Base-by-base conservation (phyloP, 2,797 vertebrate species). In the Falco peregrinus region DNA sequence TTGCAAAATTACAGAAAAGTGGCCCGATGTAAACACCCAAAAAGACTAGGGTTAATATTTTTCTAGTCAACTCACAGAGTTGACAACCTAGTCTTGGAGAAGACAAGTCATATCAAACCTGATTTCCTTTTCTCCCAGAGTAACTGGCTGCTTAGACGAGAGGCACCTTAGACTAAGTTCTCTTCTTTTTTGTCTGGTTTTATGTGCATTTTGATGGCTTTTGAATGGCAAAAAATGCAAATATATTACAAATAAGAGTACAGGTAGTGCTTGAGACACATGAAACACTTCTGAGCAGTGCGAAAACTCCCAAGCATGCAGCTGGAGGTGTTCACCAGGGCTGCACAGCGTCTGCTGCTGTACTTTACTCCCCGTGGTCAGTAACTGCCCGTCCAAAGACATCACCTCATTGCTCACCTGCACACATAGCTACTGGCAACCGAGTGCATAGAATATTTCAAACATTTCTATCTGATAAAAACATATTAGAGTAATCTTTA, bases 231-330 rank as follows among this genome's bases (percentile, higher is more conserved):
- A 70, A 75, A 82, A 87, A 39, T 17, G 16, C 21, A 76, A 81
- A 41, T 41, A 35, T 16, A 39, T 39, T 35, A 56, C 11, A 75
- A 47, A 20, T 60, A 21, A 79, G 64, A 84, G 19, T 45, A 56
- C 21, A 20, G 2, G 26, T n/a, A 48, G 29, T 45, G 21, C 24
- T 50, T 45, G 78, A 78, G 54, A 64, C 37, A 73, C 43, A 56
- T 59, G 35, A 75, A 70, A 70, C 31, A 45, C 57, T 76, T 84
- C 25, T 51, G 43, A 56, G 82, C 0, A 1, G 26, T 45, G 43
- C 0, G 5, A 43, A 79, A 79, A 33, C 7, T 65, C 79, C 63
- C 4, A 1, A 18, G 28, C 1, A 0, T 28, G 57, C 53, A 50
- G 29, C 37, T 56, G 74, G 51, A 60, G 68, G 51, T 28, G 69